These are phyloP conservation scores for Marisa cornuarietis DNA, from an alignment of 1,140 invertebrate genomes.

Conservation along the genomic window DNA sequence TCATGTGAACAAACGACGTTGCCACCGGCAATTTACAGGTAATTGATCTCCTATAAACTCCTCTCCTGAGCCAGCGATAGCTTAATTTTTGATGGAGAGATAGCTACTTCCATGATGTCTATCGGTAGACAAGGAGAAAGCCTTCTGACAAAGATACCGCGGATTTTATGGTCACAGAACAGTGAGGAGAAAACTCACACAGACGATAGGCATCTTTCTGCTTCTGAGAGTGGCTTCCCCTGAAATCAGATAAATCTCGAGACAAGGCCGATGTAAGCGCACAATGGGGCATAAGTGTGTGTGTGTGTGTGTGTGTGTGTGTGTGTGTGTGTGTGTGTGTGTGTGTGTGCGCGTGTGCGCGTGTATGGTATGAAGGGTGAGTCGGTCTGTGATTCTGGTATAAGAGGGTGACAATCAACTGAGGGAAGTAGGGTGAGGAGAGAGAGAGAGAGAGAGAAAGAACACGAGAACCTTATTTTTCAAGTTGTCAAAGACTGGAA, in stretches of 20 bases:
- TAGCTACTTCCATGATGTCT: conserved; percentile 2
- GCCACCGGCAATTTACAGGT: too few species aligned
- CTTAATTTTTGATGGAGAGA: background rate
- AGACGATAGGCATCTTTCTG: background rate
- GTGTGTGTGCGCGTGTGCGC: conserved; percentile 3
- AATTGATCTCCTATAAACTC: background rate
- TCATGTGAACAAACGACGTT: too few species aligned
- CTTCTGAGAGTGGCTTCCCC: background rate
- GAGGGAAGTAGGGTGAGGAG: background rate
- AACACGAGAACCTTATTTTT: too few species aligned
- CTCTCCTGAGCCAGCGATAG: background rate
- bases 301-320: conserved; percentile 2
- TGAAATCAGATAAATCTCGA: conserved; percentile 3
- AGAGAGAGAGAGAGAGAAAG: background rate
- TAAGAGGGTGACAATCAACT: too few species aligned
- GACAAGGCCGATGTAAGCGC: background rate
- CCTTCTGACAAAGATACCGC: background rate
- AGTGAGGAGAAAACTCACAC: background rate
- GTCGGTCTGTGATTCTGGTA: background rate
- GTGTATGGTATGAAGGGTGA: conserved; percentile 3
- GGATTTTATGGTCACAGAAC: background rate
- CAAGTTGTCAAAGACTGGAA: background rate
- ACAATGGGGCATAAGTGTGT: background rate
- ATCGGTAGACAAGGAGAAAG: background rate
- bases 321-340: conserved; percentile 12